Conservation (phyloP, 2,888 invertebrate species). For the Eupithecia subumbrata region DNA sequence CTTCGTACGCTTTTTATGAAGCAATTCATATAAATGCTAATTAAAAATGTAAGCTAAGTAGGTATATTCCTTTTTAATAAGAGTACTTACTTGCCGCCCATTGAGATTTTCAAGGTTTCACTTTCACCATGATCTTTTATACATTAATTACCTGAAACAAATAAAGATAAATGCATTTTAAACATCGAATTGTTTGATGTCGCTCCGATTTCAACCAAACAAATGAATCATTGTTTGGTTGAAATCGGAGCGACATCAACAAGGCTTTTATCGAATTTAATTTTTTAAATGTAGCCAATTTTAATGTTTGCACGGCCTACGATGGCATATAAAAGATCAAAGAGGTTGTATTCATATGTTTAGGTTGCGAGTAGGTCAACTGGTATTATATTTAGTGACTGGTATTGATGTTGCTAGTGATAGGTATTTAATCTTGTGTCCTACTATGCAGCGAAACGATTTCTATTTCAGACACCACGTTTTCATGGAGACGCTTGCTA, state of each 20-base stretch:
- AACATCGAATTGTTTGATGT: background rate
- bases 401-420: too few species aligned
- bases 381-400: background rate
- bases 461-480: constrained; percentile 25
- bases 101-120: background rate
- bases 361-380: too few species aligned
- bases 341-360: background rate
- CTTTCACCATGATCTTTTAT: background rate
- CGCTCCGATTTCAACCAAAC: too few species aligned
- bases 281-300: background rate
- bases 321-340: background rate
- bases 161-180: background rate
- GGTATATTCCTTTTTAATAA: background rate
- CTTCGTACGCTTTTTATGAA: background rate
- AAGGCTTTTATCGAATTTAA: background rate
- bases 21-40: background rate
- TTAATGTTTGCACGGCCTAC: background rate
- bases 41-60: background rate
- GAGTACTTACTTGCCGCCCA: background rate
- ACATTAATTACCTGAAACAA: constrained; percentile 40
- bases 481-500: background rate
- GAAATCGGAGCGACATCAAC: background rate
- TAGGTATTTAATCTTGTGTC: background rate
- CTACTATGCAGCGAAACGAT: background rate
- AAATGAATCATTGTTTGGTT: background rate